These are phyloP conservation scores for Hydractinia echinata DNA, from an alignment of 30 jellyfish, hydroid and myxozoan genomes.

Conservation along the genomic window DNA sequence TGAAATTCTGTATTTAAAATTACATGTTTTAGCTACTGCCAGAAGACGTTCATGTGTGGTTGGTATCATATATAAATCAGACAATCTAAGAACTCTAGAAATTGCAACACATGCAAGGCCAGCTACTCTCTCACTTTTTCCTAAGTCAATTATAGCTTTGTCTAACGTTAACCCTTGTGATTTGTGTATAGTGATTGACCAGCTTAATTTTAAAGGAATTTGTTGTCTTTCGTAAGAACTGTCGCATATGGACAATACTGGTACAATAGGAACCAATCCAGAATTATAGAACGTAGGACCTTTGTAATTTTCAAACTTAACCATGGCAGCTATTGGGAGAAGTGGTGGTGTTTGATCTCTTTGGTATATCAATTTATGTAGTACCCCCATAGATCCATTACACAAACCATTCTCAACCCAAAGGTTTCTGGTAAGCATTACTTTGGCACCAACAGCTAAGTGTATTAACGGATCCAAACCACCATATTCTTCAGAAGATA, in stretches of 20 bases:
- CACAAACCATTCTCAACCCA: conserved; percentile 1
- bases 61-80: not conserved
- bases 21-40: too few species aligned
- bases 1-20: too few species aligned
- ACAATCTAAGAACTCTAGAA: not conserved
- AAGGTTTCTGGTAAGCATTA: too few species aligned
- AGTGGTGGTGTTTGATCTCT: not conserved
- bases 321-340: conserved; percentile 5
- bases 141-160: conserved; percentile 10
- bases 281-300: not conserved
- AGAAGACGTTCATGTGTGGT: not conserved
- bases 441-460: not conserved
- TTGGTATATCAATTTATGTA: too few species aligned
- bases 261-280: not conserved
- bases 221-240: conserved; percentile 30
- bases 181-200: conserved; percentile 39
- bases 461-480: not conserved
- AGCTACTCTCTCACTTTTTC: not conserved
- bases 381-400: not conserved
- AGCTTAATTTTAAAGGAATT: conserved; percentile 22
- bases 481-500: not conserved
- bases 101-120: conserved; percentile 22
- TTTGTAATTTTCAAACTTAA: not conserved
- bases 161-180: conserved; percentile 22
- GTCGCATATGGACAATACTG: not conserved